Evolutionary conservation across 2,888 invertebrate species (phyloP), one percentile per base, ranked within the genome.

Genomic region (Elysia crispata): DNA sequence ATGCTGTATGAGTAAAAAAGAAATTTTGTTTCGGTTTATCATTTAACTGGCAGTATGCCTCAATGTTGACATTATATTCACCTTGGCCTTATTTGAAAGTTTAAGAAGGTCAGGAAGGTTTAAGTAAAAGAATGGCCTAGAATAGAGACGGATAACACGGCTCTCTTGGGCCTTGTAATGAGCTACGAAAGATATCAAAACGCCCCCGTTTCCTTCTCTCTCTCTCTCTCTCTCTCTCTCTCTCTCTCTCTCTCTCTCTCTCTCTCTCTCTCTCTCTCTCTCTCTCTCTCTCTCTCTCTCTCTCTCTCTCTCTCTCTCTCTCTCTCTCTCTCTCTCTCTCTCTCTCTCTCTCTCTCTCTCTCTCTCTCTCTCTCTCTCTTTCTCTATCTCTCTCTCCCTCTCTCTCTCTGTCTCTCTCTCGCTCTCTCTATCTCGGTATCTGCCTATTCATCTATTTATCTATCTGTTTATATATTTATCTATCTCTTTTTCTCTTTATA

Each of bases 211-310:
- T 3, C 60, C 18, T 31, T 74, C 30, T 30, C 30, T 74, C 74
- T 30, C 30, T 28, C 50, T 50, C 28, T 23, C 41, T 73, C 73
- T 50, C 28, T 50, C 11, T 6, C 73, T 73, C 50, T 28, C 50
- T 13, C 25, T 50, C 23, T 25, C 28, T 50, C 73, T 73, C 50
- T 28, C 50, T 50, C 50, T 73, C 28, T 50, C 50, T 50, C 74
- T 31, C 57, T 28, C 13, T 57, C 30, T 3, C 15, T 1, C 57
- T 18, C 31, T 23, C 30, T 8, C n/a, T 75, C 41, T n/a, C 41
- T 62, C n/a, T 33, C 30, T 41, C 20, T 28, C 41, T 25, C 54
- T 31, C 62, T 31, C 64, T 30, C 67, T 41, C 50, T 49, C 25
- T 62, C 54, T 66, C 41, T 62, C 54, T 50, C 62, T 28, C 33